Evolutionary conservation across 2,113 vertebrate species (phyloP).

Genomic region (Lycocorax pyrrhopterus): DNA sequence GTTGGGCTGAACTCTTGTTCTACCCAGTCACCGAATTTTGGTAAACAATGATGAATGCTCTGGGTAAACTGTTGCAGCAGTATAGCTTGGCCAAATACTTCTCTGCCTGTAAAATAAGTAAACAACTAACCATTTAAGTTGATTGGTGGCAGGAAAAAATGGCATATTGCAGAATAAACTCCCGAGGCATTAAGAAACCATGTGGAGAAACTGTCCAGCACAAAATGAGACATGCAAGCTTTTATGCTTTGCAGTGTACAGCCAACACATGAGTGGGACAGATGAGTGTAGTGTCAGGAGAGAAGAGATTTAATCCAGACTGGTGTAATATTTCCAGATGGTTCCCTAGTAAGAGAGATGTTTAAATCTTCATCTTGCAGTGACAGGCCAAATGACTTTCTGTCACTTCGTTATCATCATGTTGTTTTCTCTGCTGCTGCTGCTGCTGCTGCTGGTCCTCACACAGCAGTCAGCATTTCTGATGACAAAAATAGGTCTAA

Average conservation of each 20-base stretch:
- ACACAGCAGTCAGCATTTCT: background rate
- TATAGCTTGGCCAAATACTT: background rate
- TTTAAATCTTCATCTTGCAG: background rate
- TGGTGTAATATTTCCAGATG: background rate
- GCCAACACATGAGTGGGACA: background rate
- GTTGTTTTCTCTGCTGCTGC: background rate
- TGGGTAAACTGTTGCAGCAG: background rate
- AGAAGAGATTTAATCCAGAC: background rate
- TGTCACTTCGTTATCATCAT: background rate
- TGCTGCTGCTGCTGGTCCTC: background rate
- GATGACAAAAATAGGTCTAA: background rate
- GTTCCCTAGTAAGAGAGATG: background rate
- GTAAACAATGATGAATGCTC: background rate
- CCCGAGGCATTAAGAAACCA: background rate
- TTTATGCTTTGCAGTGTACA: background rate
- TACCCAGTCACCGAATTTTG: background rate
- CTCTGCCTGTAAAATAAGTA: background rate
- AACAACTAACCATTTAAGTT: background rate
- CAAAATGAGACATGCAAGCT: background rate
- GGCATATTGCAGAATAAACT: background rate
- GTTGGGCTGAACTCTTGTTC: background rate
- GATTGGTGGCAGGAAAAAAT: background rate
- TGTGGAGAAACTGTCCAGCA: background rate
- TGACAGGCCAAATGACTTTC: background rate
- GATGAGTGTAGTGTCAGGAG: background rate